These are phyloP conservation scores for Notarius lentiginosus DNA, from an alignment of 2,113 vertebrate species.

Conservation along the genomic window DNA sequence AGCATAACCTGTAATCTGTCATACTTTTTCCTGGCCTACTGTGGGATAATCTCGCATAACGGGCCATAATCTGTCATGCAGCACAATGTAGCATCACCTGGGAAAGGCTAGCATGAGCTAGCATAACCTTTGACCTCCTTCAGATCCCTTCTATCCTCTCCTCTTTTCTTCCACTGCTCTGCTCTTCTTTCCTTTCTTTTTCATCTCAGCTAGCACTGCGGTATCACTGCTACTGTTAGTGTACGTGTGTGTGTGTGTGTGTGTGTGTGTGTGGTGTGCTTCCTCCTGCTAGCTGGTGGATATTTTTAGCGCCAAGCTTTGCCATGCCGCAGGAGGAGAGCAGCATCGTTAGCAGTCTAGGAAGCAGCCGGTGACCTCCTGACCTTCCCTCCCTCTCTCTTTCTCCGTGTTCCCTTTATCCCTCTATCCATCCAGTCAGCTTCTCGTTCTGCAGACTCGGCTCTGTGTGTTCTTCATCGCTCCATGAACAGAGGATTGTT, in stretches of 20 bases:
- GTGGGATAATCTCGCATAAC: not conserved
- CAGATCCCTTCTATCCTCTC: not conserved
- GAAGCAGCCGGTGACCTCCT: conserved; percentile 2
- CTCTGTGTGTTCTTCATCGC: not conserved
- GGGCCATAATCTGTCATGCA: not conserved
- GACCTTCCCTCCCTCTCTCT: conserved; percentile 12
- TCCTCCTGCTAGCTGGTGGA: conserved; percentile 12
- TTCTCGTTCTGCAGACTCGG: not conserved
- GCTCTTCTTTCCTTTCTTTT: not conserved
- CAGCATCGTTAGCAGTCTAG: conserved; percentile 5
- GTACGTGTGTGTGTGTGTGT: conserved; percentile 21
- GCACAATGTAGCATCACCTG: not conserved
- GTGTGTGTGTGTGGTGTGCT: conserved; percentile 7
- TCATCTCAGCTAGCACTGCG: conserved; percentile 15
- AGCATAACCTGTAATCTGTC: not conserved
- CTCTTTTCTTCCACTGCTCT: too few relatives aligned
- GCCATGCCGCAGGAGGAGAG: conserved; percentile 33
- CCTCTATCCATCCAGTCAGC: not conserved
- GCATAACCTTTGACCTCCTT: not conserved
- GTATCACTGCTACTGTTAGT: conserved; percentile 11
- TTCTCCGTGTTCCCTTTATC: not conserved
- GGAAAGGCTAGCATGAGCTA: not conserved
- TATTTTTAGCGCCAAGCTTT: conserved; percentile 46
- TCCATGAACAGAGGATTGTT: not conserved
- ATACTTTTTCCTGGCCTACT: not conserved